Evolutionary conservation across 2,113 vertebrate species (phyloP), one percentile per base, ranked within the genome.

Genomic region (Pelmatolapia mariae): DNA sequence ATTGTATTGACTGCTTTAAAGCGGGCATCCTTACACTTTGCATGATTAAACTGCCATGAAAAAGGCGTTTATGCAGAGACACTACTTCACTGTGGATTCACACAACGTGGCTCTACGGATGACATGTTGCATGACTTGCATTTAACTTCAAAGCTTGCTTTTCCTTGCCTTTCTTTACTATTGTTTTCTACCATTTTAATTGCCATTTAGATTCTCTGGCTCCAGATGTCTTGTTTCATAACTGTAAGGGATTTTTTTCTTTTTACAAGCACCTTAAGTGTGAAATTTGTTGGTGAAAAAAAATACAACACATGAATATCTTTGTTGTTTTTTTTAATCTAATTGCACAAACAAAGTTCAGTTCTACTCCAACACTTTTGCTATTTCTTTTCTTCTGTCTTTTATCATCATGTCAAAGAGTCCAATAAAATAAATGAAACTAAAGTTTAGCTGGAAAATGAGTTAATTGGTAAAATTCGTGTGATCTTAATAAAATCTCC

Each of bases 241-340:
- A 73, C 10, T 50, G 73, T n/a, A 31, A 26, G 15, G 11, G 26
- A 16, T 1, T 56, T 2, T 47, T 59, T 54, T 1, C 33, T 59
- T 54, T 47, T 68, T 26, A 85, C 50, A 79, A 78, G 29, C 61
- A 57, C 83, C 86, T 80, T 24, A 53, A 61, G 88, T 91, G 91
- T 89, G 89, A 94, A 91, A 83, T 71, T 86, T 22, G 10, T 5
- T 52, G n/a, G 54, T 80, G 63, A 82, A 66, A 83, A 86, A n/a
- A 78, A 31, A 7, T 26, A 73, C 22, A 84, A 57, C 33, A 76
- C 57, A 86, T 83, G 38, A 84, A 66, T 63, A 71, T 81, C 76
- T 66, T 4, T 68, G n/a, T 68, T 40, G 36, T 38, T 3, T 2
- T 31, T 83, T 87, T 90, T 6, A 9, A 71, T 78, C 82, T 80